Conservation (phyloP, 2,113 vertebrate genomes). For the Nothocercus julius region DNA sequence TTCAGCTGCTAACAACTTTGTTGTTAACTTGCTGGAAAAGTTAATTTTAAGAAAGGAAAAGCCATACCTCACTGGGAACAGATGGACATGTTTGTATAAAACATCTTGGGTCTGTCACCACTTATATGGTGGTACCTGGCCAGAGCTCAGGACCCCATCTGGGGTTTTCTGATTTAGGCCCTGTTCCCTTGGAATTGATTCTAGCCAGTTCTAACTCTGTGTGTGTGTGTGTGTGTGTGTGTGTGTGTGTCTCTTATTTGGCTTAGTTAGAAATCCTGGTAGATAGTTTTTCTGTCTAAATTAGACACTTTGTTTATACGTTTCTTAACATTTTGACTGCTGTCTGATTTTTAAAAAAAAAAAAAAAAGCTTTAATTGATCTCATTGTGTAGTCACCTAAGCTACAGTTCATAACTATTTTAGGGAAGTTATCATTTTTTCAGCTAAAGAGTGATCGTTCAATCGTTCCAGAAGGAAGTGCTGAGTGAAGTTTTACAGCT, state of each 20-base stretch:
- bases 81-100: conserved; percentile 54
- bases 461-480: neutral
- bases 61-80: conserved; percentile 7
- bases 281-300: neutral
- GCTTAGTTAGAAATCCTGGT: conserved; percentile 6
- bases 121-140: neutral
- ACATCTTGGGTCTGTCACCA: conserved; percentile 34
- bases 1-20: neutral
- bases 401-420: neutral
- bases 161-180: conserved; percentile 35
- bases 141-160: conserved; percentile 54
- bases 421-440: neutral
- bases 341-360: too few species aligned
- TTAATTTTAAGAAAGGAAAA: neutral
- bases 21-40: conserved; percentile 1
- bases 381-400: neutral
- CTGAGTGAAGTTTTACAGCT: neutral
- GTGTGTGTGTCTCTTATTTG: neutral
- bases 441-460: neutral
- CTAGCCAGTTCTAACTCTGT: neutral
- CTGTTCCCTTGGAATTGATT: neutral
- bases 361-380: neutral
- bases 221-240: neutral
- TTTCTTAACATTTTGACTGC: neutral
- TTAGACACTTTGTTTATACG: neutral